phyloP scores from a whole-genome alignment of 2,797 vertebrate species.

The Sebastes elongatus region DNA sequence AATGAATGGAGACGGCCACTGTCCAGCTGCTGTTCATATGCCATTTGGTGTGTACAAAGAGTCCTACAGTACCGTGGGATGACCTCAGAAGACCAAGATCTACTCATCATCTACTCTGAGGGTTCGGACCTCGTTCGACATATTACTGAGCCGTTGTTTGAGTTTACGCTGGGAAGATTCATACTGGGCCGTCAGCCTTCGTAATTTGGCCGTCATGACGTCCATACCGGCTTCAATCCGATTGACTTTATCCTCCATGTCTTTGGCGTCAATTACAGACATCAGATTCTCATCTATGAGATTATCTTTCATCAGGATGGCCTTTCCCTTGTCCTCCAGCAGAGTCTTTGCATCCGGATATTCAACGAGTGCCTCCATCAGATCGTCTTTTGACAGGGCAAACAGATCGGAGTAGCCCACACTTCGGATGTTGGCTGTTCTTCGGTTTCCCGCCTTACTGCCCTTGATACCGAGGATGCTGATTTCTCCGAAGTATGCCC shows the following conservation, averaged over 20 bases:
- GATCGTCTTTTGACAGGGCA: constrained; percentile 94
- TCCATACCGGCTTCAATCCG: constrained; percentile 84
- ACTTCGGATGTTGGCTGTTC: constrained; percentile 96
- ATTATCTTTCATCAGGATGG: constrained; percentile 97
- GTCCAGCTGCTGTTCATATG: background rate
- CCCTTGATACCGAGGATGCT: constrained; percentile 98
- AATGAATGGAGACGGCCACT: background rate
- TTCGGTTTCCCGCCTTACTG: constrained; percentile 94
- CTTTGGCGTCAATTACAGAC: constrained; percentile 81
- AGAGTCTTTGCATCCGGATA: constrained; percentile 94
- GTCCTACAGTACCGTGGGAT: background rate
- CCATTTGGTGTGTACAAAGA: background rate
- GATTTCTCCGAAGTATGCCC: constrained; percentile 97
- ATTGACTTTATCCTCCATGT: constrained; percentile 88
- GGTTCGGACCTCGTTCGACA: constrained; percentile 85
- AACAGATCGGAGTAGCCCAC: constrained; percentile 97
- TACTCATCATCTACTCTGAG: constrained; percentile 48
- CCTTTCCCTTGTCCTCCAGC: constrained; percentile 93
- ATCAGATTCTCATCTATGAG: constrained; percentile 90
- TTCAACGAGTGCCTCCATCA: constrained; percentile 94
- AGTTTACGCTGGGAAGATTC: constrained; percentile 85
- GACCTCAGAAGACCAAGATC: background rate
- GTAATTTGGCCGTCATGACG: constrained; percentile 84
- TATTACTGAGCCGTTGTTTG: constrained; percentile 88
- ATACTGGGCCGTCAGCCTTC: constrained; percentile 84